Evolutionary conservation across 2,113 vertebrate species (phyloP).

Genomic region (Antidorcas marsupialis): DNA sequence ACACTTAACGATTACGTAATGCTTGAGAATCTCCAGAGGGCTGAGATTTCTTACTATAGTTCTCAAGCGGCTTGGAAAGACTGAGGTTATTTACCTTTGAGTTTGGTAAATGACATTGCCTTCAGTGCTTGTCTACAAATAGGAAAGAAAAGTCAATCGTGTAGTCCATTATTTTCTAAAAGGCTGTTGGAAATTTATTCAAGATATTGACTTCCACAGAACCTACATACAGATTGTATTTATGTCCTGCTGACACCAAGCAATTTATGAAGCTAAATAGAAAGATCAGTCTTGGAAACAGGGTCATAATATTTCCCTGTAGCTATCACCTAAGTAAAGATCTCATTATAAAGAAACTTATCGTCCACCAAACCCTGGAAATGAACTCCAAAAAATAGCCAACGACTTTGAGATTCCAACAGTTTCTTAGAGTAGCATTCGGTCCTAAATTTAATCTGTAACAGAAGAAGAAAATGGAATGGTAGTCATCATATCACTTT

Average conservation of each 20-base stretch:
- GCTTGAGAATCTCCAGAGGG: neutral
- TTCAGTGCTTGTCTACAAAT: neutral
- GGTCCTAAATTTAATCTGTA: neutral
- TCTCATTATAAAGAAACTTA: conserved; percentile 30
- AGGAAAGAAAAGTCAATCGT: neutral
- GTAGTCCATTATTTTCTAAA: conserved; percentile 50
- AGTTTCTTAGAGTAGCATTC: neutral
- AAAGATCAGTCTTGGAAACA: conserved; percentile 28
- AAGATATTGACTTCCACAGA: conserved; percentile 24
- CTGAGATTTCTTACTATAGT: neutral
- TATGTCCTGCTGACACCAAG: conserved; percentile 41
- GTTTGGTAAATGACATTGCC: neutral
- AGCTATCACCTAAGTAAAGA: conserved; percentile 3
- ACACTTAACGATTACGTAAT: neutral
- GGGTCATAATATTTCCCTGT: conserved; percentile 12
- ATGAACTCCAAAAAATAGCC: neutral
- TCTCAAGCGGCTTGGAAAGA: neutral
- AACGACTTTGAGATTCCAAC: neutral
- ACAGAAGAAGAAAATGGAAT: neutral
- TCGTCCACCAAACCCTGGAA: neutral
- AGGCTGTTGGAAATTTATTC: conserved; percentile 35
- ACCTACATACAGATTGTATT: conserved; percentile 19
- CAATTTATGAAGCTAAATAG: conserved; percentile 51
- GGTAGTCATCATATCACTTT: neutral
- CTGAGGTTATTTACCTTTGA: neutral